Base-by-base conservation (phyloP, 2,888 invertebrate species). In the Diogma glabrata region DNA sequence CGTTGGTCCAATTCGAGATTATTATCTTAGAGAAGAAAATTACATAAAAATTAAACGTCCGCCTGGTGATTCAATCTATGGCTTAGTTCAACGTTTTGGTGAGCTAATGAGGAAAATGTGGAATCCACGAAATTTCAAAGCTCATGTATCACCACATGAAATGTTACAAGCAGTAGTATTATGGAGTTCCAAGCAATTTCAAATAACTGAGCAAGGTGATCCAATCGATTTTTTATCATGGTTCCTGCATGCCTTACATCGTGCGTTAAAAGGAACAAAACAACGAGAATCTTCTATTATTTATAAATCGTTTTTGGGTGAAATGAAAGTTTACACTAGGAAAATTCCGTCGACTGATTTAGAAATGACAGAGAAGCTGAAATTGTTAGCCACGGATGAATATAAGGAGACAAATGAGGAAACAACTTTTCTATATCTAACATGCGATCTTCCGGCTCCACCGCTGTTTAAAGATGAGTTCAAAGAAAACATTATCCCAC, bases 91-190 rank as follows among this genome's bases (percentile, higher is more conserved):
- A 64, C 72, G 63, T 3, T 97, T 95, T 67, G 97, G 97, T 0
- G 97, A 99, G 66, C 73, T 99, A 23, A 81, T 97, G 72, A 76
- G 99, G 16, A 99, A 99, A 67, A 74, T 99, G 60, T 99, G 99
- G 99, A 99, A 99, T 70, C 96, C 97, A 0, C 76, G 94, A 36
- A 97, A 97, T 63, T 99, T 99, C 67, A 99, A 99, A 71, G 90
- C 97, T 1, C 99, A 99, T 64, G 99, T 99, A 0, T 96, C 95
- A 17, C 99, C 99, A 0, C 99, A 99, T 66, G 99, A 99, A 76
- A 99, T 99, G 97, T 73, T 99, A 20, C 99, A 99, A 65, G 93
- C 99, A 46, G 92, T 96, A 20, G 93, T 99, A 4, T 73, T 97
- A 55, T 93, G 94, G 89, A 92, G 96, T 63, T 88, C 89, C 69